Evolutionary conservation across 2,797 vertebrate species (phyloP).

Genomic region (Pogonophryne albipinna): DNA sequence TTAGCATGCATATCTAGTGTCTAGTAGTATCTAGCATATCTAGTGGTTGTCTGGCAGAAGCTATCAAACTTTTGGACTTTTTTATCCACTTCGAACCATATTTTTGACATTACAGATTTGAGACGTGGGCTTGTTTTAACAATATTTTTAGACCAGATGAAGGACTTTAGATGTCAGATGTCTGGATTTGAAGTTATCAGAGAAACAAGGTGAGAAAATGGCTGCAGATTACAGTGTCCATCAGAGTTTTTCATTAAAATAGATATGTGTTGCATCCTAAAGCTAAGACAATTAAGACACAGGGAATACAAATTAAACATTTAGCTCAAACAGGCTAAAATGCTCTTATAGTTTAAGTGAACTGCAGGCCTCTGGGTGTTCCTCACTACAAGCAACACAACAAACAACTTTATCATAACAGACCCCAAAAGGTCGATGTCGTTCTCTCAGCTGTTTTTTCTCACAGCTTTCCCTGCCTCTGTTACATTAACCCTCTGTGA

Average conservation of each 20-base stretch:
- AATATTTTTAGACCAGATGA: no score
- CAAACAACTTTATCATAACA: neutral
- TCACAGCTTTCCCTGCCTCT: conserved; percentile 30
- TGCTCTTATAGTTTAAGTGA: neutral
- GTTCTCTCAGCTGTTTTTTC: conserved; percentile 42
- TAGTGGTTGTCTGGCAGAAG: no score
- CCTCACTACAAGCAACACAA: neutral
- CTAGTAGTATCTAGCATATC: no score
- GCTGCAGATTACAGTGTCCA: neutral
- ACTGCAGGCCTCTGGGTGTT: neutral
- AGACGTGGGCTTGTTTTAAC: no score
- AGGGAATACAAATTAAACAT: neutral
- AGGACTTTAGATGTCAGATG: no score
- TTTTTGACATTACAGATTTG: no score
- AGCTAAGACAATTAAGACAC: neutral
- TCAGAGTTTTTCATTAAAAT: neutral
- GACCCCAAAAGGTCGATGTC: neutral
- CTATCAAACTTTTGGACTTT: no score
- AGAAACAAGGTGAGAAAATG: no score
- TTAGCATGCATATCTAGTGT: no score
- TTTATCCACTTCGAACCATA: no score
- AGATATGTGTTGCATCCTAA: no score
- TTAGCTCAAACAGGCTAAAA: neutral
- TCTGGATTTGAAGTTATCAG: no score
- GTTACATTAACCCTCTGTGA: conserved; percentile 46